Evolutionary conservation across 2,113 vertebrate species (phyloP).

Genomic region (Myrmecophaga tridactyla): DNA sequence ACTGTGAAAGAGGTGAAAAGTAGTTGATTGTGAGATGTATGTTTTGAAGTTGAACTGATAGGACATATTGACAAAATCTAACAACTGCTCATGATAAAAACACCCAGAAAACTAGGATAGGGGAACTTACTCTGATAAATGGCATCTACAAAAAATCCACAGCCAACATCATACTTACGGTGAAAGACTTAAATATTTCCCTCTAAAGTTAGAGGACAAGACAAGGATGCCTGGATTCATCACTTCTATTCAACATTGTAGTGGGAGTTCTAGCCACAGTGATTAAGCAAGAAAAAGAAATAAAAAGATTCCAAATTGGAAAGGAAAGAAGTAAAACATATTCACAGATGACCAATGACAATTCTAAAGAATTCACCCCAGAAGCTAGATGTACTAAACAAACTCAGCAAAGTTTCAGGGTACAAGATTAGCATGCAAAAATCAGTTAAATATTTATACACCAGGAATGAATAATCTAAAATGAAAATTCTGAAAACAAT

Average conservation of each 20-base stretch:
- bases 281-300: neutral
- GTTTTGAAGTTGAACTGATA: no score
- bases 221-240: neutral
- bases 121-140: neutral
- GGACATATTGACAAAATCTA: neutral
- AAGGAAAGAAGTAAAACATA: neutral
- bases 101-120: neutral
- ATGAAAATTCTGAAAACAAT: neutral
- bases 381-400: neutral
- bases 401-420: neutral
- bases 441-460: no score
- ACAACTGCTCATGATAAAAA: neutral
- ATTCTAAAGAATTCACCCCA: neutral
- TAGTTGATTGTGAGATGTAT: no score
- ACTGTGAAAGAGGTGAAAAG: no score
- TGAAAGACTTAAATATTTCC: neutral
- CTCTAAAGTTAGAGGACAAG: neutral
- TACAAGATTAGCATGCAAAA: no score
- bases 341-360: neutral
- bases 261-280: neutral
- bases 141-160: neutral
- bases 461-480: neutral
- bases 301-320: neutral
- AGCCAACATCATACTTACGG: neutral
- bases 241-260: neutral